phyloP scores from a whole-genome alignment of 2,797 vertebrate genomes.

The Rousettus madagascariensis region DNA sequence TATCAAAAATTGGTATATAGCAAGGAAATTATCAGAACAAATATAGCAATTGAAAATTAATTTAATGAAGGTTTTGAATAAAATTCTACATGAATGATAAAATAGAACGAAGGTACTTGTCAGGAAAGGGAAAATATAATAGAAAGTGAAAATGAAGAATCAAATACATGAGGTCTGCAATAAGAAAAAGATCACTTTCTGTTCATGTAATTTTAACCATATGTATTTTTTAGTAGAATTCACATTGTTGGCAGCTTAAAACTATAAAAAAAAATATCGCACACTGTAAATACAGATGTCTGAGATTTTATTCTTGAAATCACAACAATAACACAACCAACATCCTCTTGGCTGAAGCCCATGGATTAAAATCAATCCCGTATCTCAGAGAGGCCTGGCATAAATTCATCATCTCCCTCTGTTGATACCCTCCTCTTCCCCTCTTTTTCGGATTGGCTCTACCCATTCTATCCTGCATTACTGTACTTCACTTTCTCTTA shows the following conservation, averaged over 20 bases:
- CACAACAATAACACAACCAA: slow-evolving; percentile 40
- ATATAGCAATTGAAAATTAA: background rate
- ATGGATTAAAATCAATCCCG: background rate
- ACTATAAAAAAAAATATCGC: slow-evolving; percentile 39
- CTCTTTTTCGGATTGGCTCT: background rate
- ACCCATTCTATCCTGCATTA: background rate
- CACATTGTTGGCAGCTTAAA: slow-evolving; percentile 38
- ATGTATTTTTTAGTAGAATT: slow-evolving; percentile 30
- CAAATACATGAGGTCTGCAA: background rate
- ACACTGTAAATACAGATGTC: slow-evolving; percentile 66
- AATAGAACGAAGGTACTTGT: background rate
- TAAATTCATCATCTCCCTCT: background rate
- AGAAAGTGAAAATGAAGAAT: background rate
- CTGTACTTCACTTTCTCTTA: background rate
- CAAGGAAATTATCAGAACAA: background rate
- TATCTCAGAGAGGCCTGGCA: background rate
- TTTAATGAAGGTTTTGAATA: background rate
- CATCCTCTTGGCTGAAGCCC: slow-evolving; percentile 21
- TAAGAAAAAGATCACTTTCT: background rate
- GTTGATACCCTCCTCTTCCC: background rate
- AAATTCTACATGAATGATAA: background rate
- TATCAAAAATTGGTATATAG: background rate
- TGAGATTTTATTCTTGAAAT: slow-evolving; percentile 47
- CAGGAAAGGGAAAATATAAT: background rate
- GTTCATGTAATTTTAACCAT: background rate